Evolutionary conservation across 2,888 invertebrate genomes (phyloP), one percentile per base, ranked within the genome.

Genomic region (Tetranychus piercei): DNA sequence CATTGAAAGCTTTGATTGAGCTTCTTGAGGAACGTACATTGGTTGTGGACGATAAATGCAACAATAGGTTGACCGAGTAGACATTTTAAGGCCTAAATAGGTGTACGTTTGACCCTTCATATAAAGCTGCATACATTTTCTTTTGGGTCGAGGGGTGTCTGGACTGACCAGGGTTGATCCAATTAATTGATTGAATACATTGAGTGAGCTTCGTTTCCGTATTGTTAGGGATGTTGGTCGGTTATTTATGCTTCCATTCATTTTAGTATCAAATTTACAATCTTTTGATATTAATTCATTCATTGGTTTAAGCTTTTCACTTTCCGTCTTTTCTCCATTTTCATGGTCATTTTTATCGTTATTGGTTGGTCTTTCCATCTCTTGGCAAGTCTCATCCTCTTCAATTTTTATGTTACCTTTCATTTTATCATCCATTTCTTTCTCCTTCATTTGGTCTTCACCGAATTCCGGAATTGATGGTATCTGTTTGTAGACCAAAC

Each of bases 1-100:
- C 95, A 96, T 96, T 69, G 94, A 95, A 74, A 95, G 84, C 80
- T 90, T 91, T 80, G 91, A 90, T 82, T 81, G 80, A 80, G 91
- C 91, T 1, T 89, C 90, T 77, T 83, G 83, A 72, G 84, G 83
- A 76, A 94, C 92, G 82, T 94, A 95, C 82, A 92, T 93, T 1
- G 96, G 95, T 81, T 96, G 95, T 1, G 93, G 91, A 79, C 92
- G 88, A 82, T 93, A 92, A 73, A 94, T 86, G 1, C 94, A 94
- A 81, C 95, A 95, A 82, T 92, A 96, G 80, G 92, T 93, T 76
- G 90, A 88, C 81, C 90, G 88, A 1, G 93, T 92, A 34, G 92
- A 92, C 82, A 91, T 90, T 83, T 94, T 94, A 76, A 94, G 84
- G 0, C 92, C 93, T 80, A 94, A 84, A 83, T 92, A 92, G 71